Base-by-base conservation (phyloP, 2,113 vertebrate species). In the Upupa epops region DNA sequence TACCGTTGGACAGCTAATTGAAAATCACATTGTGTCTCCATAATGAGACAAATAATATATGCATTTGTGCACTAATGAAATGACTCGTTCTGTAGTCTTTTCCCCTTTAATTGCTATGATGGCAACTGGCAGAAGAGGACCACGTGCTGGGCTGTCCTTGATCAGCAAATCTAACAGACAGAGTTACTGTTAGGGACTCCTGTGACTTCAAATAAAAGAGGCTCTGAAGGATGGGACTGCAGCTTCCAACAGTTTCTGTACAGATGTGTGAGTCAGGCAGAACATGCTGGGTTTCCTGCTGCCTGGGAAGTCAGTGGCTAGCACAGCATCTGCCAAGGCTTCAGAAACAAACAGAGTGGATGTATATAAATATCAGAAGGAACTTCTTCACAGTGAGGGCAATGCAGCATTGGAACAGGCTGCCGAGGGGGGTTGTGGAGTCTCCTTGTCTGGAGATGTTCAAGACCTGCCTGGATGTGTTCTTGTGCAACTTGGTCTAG, bases 31-130 rank as follows among this genome's bases (percentile, higher is more conserved):
- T 95, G 83, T 94, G 51, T 86, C 92, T 93, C 45, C 68, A 61
- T 95, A 96, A 96, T 81, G 88, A 96, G 86, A 91, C 73, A 92
- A 92, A 86, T 93, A 90, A 91, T 88, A 48, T 86, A 93, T 93
- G 89, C 52, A 32, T 90, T 93, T 94, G 66, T 93, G 76, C 5
- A 1, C 74, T 15, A 17, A 51, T 56, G 48, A 84, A 72, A 37
- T 84, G 48, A 68, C 78, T 95, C 0, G 4, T 89, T 75, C 80
- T 18, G 4, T 70, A 42, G 60, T 87, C 91, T 86, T 86, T 84
- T 68, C 40, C 64, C 36, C 51, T 95, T 92, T 95, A 90, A 94
- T 89, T 95, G 91, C 83, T 83, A 2, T 2, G 8, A 72, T 93
- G 71, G 79, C 86, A 94, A 80, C 68, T 80, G 85, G 46, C 85